Percentiles rank a stretch among this genome's conserved stretches.
These are phyloP conservation scores for Scotopteryx bipunctaria DNA, from an alignment of 2,888 invertebrate genomes.

Conservation along the genomic window DNA sequence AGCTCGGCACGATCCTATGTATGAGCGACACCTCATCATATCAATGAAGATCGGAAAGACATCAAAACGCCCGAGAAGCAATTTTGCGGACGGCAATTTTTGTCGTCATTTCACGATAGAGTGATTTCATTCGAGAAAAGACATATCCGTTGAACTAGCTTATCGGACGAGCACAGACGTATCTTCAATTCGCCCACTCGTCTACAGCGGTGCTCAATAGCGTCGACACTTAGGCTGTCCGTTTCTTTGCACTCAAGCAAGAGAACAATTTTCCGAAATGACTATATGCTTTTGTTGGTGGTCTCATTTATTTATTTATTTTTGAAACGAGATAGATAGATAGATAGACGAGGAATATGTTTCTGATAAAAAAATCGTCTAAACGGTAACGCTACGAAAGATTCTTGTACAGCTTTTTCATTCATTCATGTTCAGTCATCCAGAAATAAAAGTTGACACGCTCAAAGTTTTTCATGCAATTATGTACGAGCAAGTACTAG, in stretches of 20 bases:
- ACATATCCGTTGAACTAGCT: conserved; percentile 59
- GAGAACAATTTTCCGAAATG: neutral
- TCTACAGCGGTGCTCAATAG: conserved; percentile 36
- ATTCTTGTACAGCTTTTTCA: too few relatives aligned
- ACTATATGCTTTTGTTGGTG: too few relatives aligned
- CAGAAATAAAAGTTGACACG: too few relatives aligned
- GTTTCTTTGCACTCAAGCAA: conserved; percentile 12
- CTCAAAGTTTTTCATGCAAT: neutral
- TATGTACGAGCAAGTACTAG: neutral
- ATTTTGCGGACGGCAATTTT: conserved; percentile 67
- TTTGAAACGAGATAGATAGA: neutral
- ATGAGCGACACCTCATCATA: conserved; percentile 46
- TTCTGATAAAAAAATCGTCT: too few relatives aligned
- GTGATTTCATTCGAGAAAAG: conserved; percentile 63
- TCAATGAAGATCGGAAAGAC: conserved; percentile 51
- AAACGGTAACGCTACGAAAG: too few relatives aligned
- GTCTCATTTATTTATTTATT: too few relatives aligned
- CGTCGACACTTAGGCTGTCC: conserved; percentile 36
- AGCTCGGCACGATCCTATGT: conserved; percentile 44
- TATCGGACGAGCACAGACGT: conserved; percentile 56
- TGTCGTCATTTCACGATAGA: conserved; percentile 66
- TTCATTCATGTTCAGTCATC: too few relatives aligned
- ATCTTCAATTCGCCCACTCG: conserved; percentile 55
- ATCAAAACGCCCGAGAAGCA: conserved; percentile 54
- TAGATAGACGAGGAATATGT: neutral